These are phyloP conservation scores for Mechanitis messenoides DNA, from an alignment of 2,888 invertebrate species.

Conservation along the genomic window DNA sequence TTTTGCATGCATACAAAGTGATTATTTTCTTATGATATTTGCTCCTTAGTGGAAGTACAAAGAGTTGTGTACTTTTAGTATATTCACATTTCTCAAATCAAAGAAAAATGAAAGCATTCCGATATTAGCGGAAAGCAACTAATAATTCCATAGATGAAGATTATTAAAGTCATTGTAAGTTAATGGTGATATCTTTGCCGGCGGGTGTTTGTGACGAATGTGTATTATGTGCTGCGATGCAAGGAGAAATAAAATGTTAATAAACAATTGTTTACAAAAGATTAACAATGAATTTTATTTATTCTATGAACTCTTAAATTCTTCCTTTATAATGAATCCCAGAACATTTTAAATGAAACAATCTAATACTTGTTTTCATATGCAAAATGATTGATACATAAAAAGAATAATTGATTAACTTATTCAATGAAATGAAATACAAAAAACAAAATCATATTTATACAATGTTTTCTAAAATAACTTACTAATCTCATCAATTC, in stretches of 20 bases:
- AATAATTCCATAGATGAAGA: slow-evolving; percentile 67
- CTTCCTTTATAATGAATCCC: neutral
- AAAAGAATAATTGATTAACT: too few species aligned
- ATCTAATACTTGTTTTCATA: too few species aligned
- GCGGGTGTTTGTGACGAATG: slow-evolving; percentile 64
- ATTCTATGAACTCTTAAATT: neutral
- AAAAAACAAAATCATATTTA: too few species aligned
- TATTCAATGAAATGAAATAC: too few species aligned
- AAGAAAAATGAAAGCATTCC: slow-evolving; percentile 73
- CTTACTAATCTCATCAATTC: too few species aligned
- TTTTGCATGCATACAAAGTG: slow-evolving; percentile 61
- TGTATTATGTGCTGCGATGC: slow-evolving; percentile 66
- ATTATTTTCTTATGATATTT: slow-evolving; percentile 41
- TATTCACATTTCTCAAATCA: slow-evolving; percentile 67
- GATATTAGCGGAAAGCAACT: slow-evolving; percentile 50
- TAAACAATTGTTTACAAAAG: slow-evolving; percentile 78
- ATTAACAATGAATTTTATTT: slow-evolving; percentile 61
- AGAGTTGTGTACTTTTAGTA: slow-evolving; percentile 57
- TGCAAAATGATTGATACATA: too few species aligned
- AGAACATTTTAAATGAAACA: too few species aligned
- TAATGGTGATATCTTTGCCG: slow-evolving; percentile 61
- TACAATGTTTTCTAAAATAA: too few species aligned
- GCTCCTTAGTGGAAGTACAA: slow-evolving; percentile 52
- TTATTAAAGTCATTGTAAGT: slow-evolving; percentile 70
- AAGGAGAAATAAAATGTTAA: slow-evolving; percentile 76